Base-by-base conservation (phyloP, 2,113 vertebrate genomes). In the Nicator chloris region DNA sequence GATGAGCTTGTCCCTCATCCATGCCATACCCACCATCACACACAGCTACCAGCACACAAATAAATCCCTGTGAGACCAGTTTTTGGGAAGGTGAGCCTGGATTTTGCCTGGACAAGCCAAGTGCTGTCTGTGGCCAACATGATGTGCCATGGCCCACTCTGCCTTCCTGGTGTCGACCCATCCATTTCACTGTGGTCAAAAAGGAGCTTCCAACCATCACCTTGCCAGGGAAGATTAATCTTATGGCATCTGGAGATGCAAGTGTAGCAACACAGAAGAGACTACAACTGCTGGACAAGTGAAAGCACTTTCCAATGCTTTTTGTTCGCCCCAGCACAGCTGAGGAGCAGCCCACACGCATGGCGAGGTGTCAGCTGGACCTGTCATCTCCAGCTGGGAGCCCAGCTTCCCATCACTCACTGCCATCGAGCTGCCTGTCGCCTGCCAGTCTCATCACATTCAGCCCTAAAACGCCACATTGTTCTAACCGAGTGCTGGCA, bases 61-160 rank as follows among this genome's bases (percentile, higher is more conserved):
- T 10, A 49, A 75, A 30, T 4, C 13, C 30, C 33, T n/a, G 14
- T 3, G 6, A 31, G 10, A 23, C 61, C 23, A 42, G 3, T 13
- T 44, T 51, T 35, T 8, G 63, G 49, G 35, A 80, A 18, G n/a
- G 19, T 20, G 22, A 70, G n/a, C 12, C 47, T 0, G 1, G 72
- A 27, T 12, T 85, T 70, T n/a, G 44, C 63, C 15, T 11, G 53
- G 57, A 82, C 8, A 24, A 60, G 65, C 33, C 68, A 51, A 11
- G 35, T 7, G 28, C 65, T 50, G 10, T 3, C 59, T 50, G 53
- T 45, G 23, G 51, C 30, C 35, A 63, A 4, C 11, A 9, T 1
- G 14, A 57, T 2, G 2, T 18, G 56, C 65, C 50, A 27, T 0
- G 3, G 31, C 9, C 50, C 42, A 8, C 0, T 2, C 22, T 35